Percentiles rank a stretch among this genome's conserved stretches.
Evolutionary conservation across 2,797 vertebrate species (phyloP).

Genomic region (Eulemur mongoz): DNA sequence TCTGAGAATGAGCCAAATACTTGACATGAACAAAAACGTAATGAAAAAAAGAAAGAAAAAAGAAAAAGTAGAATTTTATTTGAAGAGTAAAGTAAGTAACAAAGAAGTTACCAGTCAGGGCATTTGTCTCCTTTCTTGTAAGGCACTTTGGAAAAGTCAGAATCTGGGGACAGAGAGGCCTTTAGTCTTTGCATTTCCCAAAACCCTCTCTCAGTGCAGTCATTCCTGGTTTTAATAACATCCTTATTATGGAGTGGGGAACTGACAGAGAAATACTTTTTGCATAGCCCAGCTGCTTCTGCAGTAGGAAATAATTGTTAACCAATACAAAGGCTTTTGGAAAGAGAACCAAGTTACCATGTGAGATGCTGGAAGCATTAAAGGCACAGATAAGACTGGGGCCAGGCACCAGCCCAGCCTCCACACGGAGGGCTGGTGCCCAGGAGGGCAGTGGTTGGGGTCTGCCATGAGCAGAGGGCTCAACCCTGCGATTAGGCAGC

Average conservation of each 20-base stretch:
- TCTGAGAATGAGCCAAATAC: constrained; percentile 46
- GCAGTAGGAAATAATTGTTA: constrained; percentile 50
- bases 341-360: constrained; percentile 47
- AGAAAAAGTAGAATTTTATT: neutral
- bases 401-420: neutral
- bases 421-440: neutral
- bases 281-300: constrained; percentile 49
- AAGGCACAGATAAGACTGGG: constrained; percentile 56
- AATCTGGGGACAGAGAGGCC: constrained; percentile 42
- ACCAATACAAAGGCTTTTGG: constrained; percentile 50
- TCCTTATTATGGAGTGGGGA: neutral
- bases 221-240: constrained; percentile 21
- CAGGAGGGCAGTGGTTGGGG: neutral
- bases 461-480: neutral
- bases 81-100: constrained; percentile 23
- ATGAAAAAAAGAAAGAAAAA: neutral
- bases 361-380: constrained; percentile 28
- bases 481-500: neutral
- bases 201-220: neutral
- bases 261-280: constrained; percentile 21
- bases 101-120: constrained; percentile 58
- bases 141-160: constrained; percentile 77
- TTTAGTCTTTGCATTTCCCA: neutral
- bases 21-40: constrained; percentile 44
- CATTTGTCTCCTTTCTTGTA: constrained; percentile 68